Base-by-base conservation (phyloP, 2,888 invertebrate species). In the Hirtodrosophila trivittata region DNA sequence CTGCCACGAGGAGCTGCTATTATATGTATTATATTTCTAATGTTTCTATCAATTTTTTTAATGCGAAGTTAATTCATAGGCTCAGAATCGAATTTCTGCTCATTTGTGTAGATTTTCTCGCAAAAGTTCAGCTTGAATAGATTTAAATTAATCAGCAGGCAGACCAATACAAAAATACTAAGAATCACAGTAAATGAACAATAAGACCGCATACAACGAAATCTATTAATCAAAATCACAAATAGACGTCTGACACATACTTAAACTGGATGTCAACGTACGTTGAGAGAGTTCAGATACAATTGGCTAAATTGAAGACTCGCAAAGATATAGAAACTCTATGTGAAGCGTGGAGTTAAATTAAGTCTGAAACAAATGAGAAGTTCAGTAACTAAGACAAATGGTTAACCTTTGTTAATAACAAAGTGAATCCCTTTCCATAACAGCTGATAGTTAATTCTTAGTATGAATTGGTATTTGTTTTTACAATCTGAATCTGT, bases 151-250 rank as follows among this genome's bases (percentile, higher is more conserved):
- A 69, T 46, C 55, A 56, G 30, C 33, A 41, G 64, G 45, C 33
- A 33, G 4, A 41, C 8, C 41, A 41, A 21, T 6, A 7, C 1
- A 45, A 26, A 37, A 21, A 21, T 21, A 21, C 18, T 35, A 13
- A 5, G 18, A 21, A 21, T 21, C 18, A 26, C 5, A 5, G n/a
- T 14, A 26, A 26, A 21, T 28, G 13, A 14, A 50, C 21, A 13
- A 56, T 18, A 51, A 55, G 13, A 39, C 12, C 32, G 39, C 49
- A 41, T 16, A 39, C 56, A 63, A 67, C 10, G 16, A n/a, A 69
- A 52, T 41, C 55, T 56, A 71, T 71, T 74, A 68, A 71, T 71
- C 71, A 71, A 56, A 28, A 59, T 69, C 55, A 74, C 12, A 47
- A 47, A 41, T 55, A 49, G 55, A 56, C 25, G 38, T 21, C 35